Percentiles rank a stretch among this genome's conserved stretches.
These are phyloP conservation scores for Periophthalmus magnuspinnatus DNA, from an alignment of 2,797 vertebrate species.

Conservation along the genomic window DNA sequence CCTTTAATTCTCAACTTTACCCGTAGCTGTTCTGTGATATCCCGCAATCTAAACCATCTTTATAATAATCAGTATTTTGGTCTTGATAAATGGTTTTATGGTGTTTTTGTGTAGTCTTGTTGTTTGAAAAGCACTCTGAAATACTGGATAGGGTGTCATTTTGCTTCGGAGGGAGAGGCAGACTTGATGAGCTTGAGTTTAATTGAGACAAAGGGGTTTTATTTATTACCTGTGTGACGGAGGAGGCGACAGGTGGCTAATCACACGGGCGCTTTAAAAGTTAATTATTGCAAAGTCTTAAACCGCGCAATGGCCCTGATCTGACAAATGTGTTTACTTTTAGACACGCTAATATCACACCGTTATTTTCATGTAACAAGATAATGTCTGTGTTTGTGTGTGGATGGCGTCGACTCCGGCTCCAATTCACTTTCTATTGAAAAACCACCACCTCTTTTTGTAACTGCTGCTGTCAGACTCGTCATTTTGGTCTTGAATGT, in stretches of 20 bases:
- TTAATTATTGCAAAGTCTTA: slow-evolving; percentile 13
- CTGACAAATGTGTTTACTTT: not conserved
- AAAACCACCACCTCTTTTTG: no score
- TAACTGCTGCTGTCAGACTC: no score
- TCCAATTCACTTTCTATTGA: no score
- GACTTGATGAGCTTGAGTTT: slow-evolving; percentile 24
- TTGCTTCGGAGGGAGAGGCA: slow-evolving; percentile 34
- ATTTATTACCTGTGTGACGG: slow-evolving; percentile 19
- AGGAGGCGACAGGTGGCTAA: slow-evolving; percentile 17
- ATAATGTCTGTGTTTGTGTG: not conserved
- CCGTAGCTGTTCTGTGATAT: not conserved
- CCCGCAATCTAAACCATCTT: no score
- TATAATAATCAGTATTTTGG: no score
- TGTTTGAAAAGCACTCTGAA: slow-evolving; percentile 1
- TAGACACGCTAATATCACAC: not conserved
- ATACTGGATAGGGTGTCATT: slow-evolving; percentile 5
- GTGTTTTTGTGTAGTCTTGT: not conserved
- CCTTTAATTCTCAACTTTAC: not conserved
- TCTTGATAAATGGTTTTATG: no score
- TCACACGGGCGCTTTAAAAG: slow-evolving; percentile 16
- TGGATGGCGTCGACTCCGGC: not conserved
- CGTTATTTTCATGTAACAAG: not conserved
- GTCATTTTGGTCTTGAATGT: no score
- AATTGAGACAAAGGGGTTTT: slow-evolving; percentile 17
- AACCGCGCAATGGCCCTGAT: slow-evolving; percentile 3